Evolutionary conservation across 2,888 invertebrate species (phyloP).

Genomic region (Drosophila subquinaria): DNA sequence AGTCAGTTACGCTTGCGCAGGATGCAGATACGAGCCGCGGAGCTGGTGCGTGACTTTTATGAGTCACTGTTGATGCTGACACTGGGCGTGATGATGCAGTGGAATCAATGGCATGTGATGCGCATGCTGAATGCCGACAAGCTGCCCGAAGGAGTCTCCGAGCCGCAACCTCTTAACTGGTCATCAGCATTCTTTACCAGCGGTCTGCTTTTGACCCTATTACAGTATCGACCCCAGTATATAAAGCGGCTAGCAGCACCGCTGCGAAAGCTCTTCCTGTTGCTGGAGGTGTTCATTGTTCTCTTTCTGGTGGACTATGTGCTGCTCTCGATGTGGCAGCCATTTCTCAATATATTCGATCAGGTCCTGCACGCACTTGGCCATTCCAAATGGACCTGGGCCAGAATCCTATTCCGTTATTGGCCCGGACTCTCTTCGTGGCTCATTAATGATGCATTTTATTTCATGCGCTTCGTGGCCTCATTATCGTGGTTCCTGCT

Average conservation of each 20-base stretch:
- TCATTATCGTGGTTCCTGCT: conserved; percentile 41
- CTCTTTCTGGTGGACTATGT: conserved; percentile 48
- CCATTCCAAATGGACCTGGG: conserved; percentile 25
- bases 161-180: conserved; percentile 27
- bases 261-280: conserved; percentile 31
- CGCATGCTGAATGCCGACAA: conserved; percentile 4
- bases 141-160: conserved; percentile 20
- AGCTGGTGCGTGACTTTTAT: conserved; percentile 44
- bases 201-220: conserved; percentile 41
- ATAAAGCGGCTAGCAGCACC: conserved; percentile 1
- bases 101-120: conserved; percentile 50
- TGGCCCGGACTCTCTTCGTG: conserved; percentile 35
- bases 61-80: conserved; percentile 50
- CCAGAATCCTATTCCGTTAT: conserved; percentile 20
- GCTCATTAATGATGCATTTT: conserved; percentile 45
- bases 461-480: conserved; percentile 33
- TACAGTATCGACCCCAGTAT: conserved; percentile 37
- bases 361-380: conserved; percentile 24
- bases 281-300: conserved; percentile 35
- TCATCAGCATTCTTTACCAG: conserved; percentile 31
- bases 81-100: conserved; percentile 45
- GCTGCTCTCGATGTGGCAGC: conserved; percentile 50
- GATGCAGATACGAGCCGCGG: conserved; percentile 6
- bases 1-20: conserved; percentile 7
- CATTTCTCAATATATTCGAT: conserved; percentile 34